phyloP scores from a whole-genome alignment of 2,113 vertebrate genomes.

The Pachycephala philippinensis region DNA sequence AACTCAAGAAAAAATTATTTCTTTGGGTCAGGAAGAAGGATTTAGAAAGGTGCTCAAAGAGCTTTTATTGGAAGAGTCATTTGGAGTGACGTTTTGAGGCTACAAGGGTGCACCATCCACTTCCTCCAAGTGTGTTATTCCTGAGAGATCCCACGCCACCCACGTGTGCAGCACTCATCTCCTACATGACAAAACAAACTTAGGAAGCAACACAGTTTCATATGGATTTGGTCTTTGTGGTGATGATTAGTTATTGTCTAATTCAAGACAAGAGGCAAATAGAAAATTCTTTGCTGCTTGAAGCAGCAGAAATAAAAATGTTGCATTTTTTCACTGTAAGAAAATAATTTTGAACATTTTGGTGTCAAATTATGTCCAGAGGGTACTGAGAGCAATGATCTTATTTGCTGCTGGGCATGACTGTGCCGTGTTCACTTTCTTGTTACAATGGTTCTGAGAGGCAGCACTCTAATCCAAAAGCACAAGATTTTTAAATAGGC shows the following conservation, averaged over 20 bases:
- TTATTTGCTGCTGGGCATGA: not conserved
- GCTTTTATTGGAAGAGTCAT: not conserved
- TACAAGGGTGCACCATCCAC: not conserved
- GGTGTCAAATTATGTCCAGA: not conserved
- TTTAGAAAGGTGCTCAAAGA: not conserved
- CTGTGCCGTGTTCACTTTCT: not conserved
- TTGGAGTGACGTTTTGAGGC: not conserved
- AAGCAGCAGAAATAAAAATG: not conserved
- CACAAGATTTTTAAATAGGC: not conserved
- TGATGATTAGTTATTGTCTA: not conserved
- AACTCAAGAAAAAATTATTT: not conserved
- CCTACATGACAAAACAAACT: not conserved
- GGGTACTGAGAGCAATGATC: not conserved
- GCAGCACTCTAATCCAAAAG: not conserved
- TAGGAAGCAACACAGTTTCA: not conserved
- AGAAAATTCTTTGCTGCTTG: not conserved
- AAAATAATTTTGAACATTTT: not conserved
- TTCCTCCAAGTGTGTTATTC: not conserved
- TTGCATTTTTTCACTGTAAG: not conserved
- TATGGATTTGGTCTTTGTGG: not conserved
- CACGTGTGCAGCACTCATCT: accelerated
- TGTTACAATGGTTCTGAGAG: not conserved
- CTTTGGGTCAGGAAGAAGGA: not conserved
- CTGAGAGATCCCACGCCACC: not conserved
- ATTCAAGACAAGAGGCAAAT: not conserved